These are phyloP conservation scores for Labia minor DNA, from an alignment of 2,888 invertebrate genomes.

Conservation along the genomic window DNA sequence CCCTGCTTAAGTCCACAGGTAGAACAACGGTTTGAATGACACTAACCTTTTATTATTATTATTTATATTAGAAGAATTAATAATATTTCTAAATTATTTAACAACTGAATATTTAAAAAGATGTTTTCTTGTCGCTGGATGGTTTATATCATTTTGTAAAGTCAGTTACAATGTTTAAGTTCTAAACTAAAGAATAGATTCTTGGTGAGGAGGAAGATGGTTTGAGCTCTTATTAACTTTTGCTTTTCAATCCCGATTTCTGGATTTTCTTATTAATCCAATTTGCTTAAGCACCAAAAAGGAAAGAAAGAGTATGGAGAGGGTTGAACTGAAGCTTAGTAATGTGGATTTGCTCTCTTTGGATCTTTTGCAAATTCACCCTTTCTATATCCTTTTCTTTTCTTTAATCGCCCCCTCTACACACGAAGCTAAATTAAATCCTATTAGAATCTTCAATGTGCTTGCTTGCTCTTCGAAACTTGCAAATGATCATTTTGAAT, in stretches of 20 bases:
- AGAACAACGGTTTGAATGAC: no score
- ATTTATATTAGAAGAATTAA: no score
- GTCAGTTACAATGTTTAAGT: no score
- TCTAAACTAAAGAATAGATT: not conserved
- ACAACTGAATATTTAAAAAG: no score
- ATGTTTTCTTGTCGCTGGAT: no score
- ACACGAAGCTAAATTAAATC: not conserved
- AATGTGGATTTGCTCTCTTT: not conserved
- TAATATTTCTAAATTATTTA: no score
- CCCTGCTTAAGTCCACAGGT: no score
- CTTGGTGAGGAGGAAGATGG: not conserved
- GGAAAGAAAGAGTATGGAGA: not conserved
- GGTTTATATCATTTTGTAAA: no score
- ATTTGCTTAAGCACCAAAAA: not conserved
- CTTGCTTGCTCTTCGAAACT: not conserved
- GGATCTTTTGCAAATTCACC: not conserved
- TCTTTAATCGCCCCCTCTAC: not conserved
- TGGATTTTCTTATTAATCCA: slow-evolving; percentile 13
- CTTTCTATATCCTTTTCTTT: not conserved
- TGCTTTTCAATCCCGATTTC: not conserved
- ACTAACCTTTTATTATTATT: no score
- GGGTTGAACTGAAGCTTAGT: not conserved
- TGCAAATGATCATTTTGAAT: not conserved
- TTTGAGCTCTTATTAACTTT: not conserved
- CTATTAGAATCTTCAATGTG: slow-evolving; percentile 3